Percentiles rank a stretch among this genome's conserved stretches.
Conservation (phyloP, 2,113 vertebrate genomes). For the Canis aureus region DNA sequence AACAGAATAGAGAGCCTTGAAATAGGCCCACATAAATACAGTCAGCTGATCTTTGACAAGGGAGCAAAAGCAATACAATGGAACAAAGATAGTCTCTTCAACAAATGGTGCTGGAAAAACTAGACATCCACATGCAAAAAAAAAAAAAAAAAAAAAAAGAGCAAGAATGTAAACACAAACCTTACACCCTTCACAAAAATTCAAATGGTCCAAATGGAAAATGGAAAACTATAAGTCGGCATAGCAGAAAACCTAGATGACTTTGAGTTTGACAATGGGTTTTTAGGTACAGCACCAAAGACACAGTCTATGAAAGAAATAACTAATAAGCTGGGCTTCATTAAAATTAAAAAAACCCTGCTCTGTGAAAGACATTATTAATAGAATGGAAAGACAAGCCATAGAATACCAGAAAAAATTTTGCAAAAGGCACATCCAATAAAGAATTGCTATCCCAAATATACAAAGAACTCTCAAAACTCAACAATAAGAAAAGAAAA, state of each 20-base stretch:
- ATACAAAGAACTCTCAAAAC: not conserved
- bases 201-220: not conserved
- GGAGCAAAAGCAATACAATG: not conserved
- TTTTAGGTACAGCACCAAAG: conserved; percentile 5
- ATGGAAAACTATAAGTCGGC: not conserved
- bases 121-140: not conserved
- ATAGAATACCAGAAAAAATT: not conserved
- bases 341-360: not conserved
- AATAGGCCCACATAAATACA: not conserved
- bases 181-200: not conserved
- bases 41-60: not conserved
- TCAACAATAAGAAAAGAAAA: not conserved
- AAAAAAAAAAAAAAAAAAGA: not conserved
- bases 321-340: not conserved
- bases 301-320: conserved; percentile 8
- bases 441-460: not conserved
- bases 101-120: not conserved
- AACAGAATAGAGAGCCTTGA: not conserved
- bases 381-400: not conserved
- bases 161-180: not conserved
- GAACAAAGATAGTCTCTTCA: not conserved
- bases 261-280: not conserved
- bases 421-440: not conserved
- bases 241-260: not conserved
- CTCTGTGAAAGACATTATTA: not conserved